phyloP scores from a whole-genome alignment of 2,888 invertebrate genomes.

The Eumerus sabulonum region DNA sequence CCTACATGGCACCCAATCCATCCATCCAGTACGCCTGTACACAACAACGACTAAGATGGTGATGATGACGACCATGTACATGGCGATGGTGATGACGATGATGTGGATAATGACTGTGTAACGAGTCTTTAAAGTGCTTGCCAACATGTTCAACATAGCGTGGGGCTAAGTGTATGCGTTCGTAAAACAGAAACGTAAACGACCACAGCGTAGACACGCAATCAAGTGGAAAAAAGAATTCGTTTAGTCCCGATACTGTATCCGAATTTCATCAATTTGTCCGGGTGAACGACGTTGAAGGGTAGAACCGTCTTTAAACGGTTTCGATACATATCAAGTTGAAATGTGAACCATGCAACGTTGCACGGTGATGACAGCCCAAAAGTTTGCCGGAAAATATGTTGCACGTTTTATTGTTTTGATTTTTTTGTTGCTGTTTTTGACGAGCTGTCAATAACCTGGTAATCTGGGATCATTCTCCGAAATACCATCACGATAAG shows the following conservation, averaged over 20 bases:
- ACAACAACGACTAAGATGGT: conserved; percentile 26
- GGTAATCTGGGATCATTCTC: too few species aligned
- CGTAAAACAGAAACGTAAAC: background rate
- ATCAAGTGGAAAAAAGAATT: conserved; percentile 4
- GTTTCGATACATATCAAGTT: background rate
- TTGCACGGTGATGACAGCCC: background rate
- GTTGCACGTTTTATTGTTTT: too few species aligned
- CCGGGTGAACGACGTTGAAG: background rate
- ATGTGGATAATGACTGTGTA: conserved; percentile 54
- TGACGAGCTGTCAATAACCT: too few species aligned
- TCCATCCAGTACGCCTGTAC: background rate
- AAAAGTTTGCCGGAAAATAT: conserved; percentile 13
- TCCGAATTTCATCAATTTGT: conserved; percentile 15
- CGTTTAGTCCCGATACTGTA: conserved; percentile 26
- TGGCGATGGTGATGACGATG: conserved; percentile 11
- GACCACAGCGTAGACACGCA: background rate
- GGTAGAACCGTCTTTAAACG: conserved; percentile 2
- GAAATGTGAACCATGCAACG: background rate
- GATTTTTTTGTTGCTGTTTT: too few species aligned
- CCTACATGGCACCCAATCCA: background rate
- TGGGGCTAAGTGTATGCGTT: conserved; percentile 39
- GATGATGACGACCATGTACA: conserved; percentile 52
- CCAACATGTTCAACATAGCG: conserved; percentile 51
- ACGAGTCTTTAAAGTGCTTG: conserved; percentile 59
- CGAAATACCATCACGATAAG: too few species aligned